Evolutionary conservation across 35 echinoderm and acorn worm species (phyloP), one percentile per base, ranked within the genome.

Genomic region (Heliocidaris tuberculata): DNA sequence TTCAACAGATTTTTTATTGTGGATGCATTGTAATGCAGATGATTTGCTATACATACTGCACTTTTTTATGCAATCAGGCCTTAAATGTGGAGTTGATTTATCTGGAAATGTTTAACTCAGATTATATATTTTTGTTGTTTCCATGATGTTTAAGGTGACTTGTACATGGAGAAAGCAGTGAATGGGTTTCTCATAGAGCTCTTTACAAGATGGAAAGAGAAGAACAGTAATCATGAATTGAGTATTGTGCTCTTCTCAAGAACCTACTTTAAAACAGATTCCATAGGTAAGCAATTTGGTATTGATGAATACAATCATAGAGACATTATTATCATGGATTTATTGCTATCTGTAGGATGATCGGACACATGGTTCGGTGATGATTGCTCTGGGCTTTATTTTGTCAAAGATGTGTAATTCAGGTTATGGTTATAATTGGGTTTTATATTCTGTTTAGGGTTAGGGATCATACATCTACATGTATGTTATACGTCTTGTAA

Each of bases 161-260:
- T 99, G 31, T 96, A 97, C 71, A 95, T 96, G 95, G 98, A 99
- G 88, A 99, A 99, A 93, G 96, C 98, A 31, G 96, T 98, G 29
- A 97, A 95, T 94, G 98, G 96, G 50, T 99, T 99, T 94, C 90
- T 99, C 0, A 96, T 96, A 85, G 96, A 99, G 31, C 94, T 99
- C 24, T 99, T 99, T 87, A 96, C 94, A 10, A 49, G 93, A 54
- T 99, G 98, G 98, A 97, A 94, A 86, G 97, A 99, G 32, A 96
- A 95, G 85, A 99, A 99, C 31, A 95, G 91, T 12, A 94, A 94
- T 49, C 95, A 99, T 93, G 98, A 99, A 52, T 70, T 99, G n/a
- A 97, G 94, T 30, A 99, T 99, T 54, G 95, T 99, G 27, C 95
- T 99, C 32, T 99, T 99, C 86, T 99, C 98, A 10, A 95, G 98